Evolutionary conservation across 64 coral and sea anemone species (phyloP).

Genomic region (Porites lutea): DNA sequence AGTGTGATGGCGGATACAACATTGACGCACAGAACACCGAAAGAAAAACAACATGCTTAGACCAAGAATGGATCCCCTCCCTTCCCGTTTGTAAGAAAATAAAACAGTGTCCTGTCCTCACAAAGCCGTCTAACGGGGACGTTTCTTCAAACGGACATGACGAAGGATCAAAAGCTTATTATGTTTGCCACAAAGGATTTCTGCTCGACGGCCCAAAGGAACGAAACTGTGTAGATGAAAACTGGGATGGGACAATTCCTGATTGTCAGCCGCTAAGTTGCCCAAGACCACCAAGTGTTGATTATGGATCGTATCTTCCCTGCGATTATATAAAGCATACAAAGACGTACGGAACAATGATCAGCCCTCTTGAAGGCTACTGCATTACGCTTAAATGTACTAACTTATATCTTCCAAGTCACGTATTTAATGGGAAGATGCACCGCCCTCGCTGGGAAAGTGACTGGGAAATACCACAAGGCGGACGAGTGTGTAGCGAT

Average conservation of each 20-base stretch:
- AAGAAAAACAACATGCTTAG: not conserved
- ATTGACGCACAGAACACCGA: not conserved
- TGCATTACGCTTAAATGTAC: constrained; percentile 39
- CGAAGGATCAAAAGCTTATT: constrained; percentile 49
- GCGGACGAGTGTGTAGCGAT: constrained; percentile 45
- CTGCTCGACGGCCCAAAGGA: constrained; percentile 9
- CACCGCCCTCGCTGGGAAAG: constrained; percentile 49
- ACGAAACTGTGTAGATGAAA: not conserved
- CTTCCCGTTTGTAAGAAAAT: not conserved
- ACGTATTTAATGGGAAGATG: constrained; percentile 7
- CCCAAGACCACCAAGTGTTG: not conserved
- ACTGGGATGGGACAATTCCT: constrained; percentile 19
- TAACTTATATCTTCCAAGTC: constrained; percentile 14
- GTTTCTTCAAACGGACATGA: constrained; percentile 19
- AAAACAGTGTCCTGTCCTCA: not conserved
- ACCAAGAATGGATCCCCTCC: not conserved
- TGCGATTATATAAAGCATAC: constrained; percentile 35
- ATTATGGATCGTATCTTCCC: constrained; percentile 5
- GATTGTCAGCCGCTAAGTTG: constrained; percentile 29
- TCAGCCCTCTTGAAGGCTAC: constrained; percentile 34
- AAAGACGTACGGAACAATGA: constrained; percentile 17
- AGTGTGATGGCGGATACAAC: no score
- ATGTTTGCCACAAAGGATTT: constrained; percentile 45
- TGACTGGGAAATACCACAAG: constrained; percentile 55
- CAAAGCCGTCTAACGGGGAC: not conserved